phyloP scores from a whole-genome alignment of 2,113 vertebrate genomes.

The Mesitornis unicolor region DNA sequence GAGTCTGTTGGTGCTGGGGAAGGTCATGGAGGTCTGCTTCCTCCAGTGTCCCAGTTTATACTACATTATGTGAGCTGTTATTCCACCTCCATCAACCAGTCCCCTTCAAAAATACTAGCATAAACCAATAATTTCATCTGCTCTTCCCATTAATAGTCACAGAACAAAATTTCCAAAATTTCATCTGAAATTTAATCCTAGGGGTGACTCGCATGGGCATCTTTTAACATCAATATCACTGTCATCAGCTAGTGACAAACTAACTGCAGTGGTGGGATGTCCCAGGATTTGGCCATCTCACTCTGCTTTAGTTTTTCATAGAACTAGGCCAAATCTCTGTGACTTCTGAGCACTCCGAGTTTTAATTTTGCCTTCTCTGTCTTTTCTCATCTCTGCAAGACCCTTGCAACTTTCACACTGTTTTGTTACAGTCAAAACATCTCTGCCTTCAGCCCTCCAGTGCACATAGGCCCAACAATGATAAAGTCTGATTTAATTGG shows the following conservation, averaged over 20 bases:
- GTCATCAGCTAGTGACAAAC: background rate
- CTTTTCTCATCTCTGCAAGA: background rate
- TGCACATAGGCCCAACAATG: accelerated
- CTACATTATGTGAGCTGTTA: background rate
- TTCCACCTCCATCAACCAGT: background rate
- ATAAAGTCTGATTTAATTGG: background rate
- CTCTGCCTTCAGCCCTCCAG: background rate
- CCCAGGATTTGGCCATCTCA: background rate
- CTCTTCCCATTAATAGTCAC: background rate
- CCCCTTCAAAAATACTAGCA: background rate
- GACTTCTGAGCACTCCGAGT: background rate
- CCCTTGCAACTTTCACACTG: background rate
- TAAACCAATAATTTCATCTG: background rate
- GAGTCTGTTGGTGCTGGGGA: background rate
- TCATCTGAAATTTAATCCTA: background rate
- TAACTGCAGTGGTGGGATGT: accelerated
- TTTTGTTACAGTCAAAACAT: background rate
- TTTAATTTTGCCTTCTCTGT: background rate
- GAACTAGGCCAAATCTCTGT: background rate
- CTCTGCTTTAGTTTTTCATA: background rate
- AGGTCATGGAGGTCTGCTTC: background rate
- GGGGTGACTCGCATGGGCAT: background rate
- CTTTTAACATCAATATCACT: background rate
- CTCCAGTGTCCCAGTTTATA: background rate
- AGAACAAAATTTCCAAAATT: background rate